phyloP scores from a whole-genome alignment of 2,113 vertebrate species.

The Dromas ardeola region DNA sequence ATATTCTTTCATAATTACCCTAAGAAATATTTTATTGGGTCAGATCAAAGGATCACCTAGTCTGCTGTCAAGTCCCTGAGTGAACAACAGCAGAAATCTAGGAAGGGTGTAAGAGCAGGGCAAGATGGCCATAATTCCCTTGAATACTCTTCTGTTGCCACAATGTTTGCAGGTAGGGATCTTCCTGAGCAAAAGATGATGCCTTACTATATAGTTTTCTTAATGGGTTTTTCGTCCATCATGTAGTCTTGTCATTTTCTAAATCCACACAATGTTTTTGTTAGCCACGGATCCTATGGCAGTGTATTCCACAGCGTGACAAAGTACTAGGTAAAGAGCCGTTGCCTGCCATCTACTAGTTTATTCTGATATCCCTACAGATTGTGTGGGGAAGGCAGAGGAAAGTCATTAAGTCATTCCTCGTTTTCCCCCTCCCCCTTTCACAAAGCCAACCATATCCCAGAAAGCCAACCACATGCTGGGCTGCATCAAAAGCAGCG shows the following conservation, averaged over 20 bases:
- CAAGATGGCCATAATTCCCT: background rate
- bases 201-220: background rate
- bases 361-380: background rate
- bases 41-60: background rate
- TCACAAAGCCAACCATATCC: background rate
- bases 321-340: background rate
- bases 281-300: background rate
- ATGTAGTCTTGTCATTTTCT: background rate
- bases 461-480: background rate
- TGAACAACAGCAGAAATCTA: background rate
- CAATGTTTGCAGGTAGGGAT: background rate
- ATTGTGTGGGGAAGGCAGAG: background rate
- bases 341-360: background rate
- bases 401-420: background rate
- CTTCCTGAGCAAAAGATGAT: background rate
- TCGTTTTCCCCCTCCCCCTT: background rate
- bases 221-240: background rate
- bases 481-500: fast-evolving
- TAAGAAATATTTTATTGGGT: background rate
- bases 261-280: background rate
- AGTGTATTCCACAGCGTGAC: background rate
- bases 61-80: background rate
- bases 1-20: background rate
- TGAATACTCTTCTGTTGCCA: background rate
- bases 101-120: background rate